Evolutionary conservation across 1,140 invertebrate species (phyloP), one percentile per base, ranked within the genome.

Genomic region (Penaeus chinensis): DNA sequence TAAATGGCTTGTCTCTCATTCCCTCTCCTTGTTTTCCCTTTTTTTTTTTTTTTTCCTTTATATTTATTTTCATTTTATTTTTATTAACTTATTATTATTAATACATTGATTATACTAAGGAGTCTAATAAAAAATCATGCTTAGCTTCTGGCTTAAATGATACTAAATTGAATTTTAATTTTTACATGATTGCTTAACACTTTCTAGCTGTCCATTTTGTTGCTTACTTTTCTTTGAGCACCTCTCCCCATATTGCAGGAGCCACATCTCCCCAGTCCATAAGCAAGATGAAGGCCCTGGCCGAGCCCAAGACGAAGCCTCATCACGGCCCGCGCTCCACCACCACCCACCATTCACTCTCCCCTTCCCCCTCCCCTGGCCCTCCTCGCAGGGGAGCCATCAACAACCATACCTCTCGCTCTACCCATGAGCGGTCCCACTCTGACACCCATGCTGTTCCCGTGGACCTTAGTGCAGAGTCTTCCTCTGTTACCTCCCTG

Each of bases 181-280:
- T 77, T 84, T 76, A 82, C 37, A 77, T 74, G 24, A 42, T 79
- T 60, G 71, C 69, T 85, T 90, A 85, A 80, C 81, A 77, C 80
- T 87, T 69, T 89, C 65, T 79, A 62, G 82, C 80, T 78, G 60
- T 80, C 27, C 32, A 69, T 90, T 42, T 79, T 24, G 37, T 85
- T 85, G 66, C 85, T 63, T 86, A 85, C 54, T 78, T 83, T 65
- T 78, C 80, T 89, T 83, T 89, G 81, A 83, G 86, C 69, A 82
- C 80, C 42, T 82, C 54, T 86, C 74, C 84, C 77, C 82, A 74
- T 78, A 85, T 83, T 90, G 79, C 90, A 93, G 97, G 98, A 89
- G 96, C 98, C 60, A 97, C 97, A 54, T 99, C 98, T 42, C 98
- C 98, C 7, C 97, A 99, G 93, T 97, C 98, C 2, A 97, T 99